Evolutionary conservation across 2,888 invertebrate species (phyloP).

Genomic region (Megamerina dolium): DNA sequence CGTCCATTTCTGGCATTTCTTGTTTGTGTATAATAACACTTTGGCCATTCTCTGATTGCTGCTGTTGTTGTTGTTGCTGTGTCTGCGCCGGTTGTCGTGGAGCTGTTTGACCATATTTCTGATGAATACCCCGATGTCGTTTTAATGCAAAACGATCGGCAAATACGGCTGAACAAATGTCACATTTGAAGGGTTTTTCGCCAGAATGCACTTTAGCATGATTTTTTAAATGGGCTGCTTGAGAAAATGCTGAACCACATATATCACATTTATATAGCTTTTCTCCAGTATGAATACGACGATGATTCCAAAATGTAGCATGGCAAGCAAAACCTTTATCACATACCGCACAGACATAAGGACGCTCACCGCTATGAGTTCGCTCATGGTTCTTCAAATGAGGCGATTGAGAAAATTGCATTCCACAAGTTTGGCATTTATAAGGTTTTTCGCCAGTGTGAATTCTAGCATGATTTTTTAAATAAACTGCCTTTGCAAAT

Average conservation of each 20-base stretch:
- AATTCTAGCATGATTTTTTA: conserved; percentile 82
- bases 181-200: conserved; percentile 76
- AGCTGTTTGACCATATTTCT: conserved; percentile 67
- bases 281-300: conserved; percentile 76
- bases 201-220: conserved; percentile 81
- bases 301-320: conserved; percentile 83
- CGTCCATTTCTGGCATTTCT: conserved; percentile 47
- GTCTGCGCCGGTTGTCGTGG: conserved; percentile 50
- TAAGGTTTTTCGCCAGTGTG: conserved; percentile 83
- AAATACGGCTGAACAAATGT: conserved; percentile 79
- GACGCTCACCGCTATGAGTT: conserved; percentile 81
- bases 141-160: conserved; percentile 82
- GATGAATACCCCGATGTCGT: conserved; percentile 79
- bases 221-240: conserved; percentile 82
- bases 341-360: conserved; percentile 82
- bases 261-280: conserved; percentile 66
- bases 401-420: conserved; percentile 86
- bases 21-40: conserved; percentile 47
- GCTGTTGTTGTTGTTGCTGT: conserved; percentile 20
- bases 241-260: conserved; percentile 85
- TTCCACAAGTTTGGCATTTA: conserved; percentile 80
- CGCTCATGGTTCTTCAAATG: conserved; percentile 84
- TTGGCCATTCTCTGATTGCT: conserved; percentile 26
- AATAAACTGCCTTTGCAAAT: conserved; percentile 84
- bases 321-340: conserved; percentile 85